Evolutionary conservation across 2,888 invertebrate species (phyloP), one percentile per base, ranked within the genome.

Genomic region (Drosophila mimica): DNA sequence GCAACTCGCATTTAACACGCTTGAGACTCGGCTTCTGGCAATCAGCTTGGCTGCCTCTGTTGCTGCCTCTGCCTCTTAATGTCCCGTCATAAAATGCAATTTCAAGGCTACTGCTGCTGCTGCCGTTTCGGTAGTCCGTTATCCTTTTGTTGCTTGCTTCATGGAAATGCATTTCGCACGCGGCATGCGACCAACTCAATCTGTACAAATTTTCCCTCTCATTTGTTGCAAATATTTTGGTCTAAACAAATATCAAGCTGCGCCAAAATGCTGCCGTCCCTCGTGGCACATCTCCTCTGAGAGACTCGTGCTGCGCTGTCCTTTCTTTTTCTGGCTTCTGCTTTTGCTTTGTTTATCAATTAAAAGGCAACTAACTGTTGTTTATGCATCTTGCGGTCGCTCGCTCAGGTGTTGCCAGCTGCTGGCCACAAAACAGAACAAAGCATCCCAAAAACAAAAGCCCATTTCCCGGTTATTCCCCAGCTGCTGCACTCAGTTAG

Each of bases 181-280:
- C 54, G 62, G 46, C 69, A 69, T 73, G 66, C 43, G 17, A 52
- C 77, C 60, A 48, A 43, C 25, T 17, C 61, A 58, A 25, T 46
- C 46, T 46, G 25, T 46, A 20, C 75, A 62, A 62, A 76, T 67
- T 49, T 67, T 69, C 77, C 3, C 60, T 70, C 57, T 78, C 79
- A 81, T 85, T 77, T 77, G 70, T 83, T 85, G 85, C 85, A 82
- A 88, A 88, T 85, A 86, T 88, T 85, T 85, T 82, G 83, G 80
- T 53, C 51, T 56, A 79, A 88, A 67, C 60, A 75, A 58, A 79
- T 68, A 56, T 76, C 85, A 79, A 76, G 83, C 85, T 86, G 85
- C 68, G 86, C 58, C 68, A 56, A 77, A 80, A 60, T 69, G 74
- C 75, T 67, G 60, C 57, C 9, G 75, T 52, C 67, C 62, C 31